Conservation (phyloP, 2,113 vertebrate genomes). For the Papio anubis region DNA sequence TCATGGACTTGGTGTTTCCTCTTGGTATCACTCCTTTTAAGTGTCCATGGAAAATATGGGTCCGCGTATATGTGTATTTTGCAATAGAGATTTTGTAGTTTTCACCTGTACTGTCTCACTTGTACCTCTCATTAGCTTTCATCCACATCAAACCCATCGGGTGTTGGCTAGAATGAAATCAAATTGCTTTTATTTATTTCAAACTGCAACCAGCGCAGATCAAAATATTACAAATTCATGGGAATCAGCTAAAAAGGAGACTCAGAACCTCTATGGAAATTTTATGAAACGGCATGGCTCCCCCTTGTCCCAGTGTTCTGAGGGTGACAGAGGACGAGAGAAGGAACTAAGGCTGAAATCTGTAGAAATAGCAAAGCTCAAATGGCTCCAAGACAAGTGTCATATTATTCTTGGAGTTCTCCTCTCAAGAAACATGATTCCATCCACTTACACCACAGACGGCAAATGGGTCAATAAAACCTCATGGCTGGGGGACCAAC, state of each 20-base stretch:
- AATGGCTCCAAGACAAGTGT: not conserved
- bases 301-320: rapidly evolving
- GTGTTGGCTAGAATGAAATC: no score
- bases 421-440: not conserved
- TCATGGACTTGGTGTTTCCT: not conserved
- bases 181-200: not conserved
- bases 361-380: not conserved
- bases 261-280: not conserved
- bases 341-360: no score
- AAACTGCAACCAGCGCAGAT: not conserved
- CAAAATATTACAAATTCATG: not conserved
- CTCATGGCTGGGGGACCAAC: not conserved
- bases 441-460: rapidly evolving
- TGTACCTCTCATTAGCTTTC: not conserved
- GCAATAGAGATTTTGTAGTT: no score
- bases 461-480: not conserved
- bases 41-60: not conserved
- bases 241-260: not conserved
- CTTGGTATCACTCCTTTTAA: not conserved
- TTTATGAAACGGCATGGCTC: no score
- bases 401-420: no score
- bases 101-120: not conserved
- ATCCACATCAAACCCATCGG: not conserved
- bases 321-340: not conserved
- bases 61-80: rapidly evolving